phyloP scores from a whole-genome alignment of 2,113 vertebrate species.

The Tragulus kanchil region DNA sequence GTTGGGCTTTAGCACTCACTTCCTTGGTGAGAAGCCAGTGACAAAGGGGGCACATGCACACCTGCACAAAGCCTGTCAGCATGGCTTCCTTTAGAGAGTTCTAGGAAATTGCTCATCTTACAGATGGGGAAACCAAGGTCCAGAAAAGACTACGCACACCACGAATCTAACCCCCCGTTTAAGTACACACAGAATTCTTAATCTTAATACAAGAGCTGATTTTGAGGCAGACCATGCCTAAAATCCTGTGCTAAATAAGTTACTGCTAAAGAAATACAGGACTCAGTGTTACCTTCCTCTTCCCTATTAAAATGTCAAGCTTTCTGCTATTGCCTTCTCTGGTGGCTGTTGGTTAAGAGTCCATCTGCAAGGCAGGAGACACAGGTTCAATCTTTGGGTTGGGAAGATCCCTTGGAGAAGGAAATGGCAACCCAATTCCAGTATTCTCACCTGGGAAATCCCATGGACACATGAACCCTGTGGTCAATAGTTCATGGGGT shows the following conservation, averaged over 20 bases:
- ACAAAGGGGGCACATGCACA: rapidly evolving
- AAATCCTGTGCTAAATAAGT: background rate
- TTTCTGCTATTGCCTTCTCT: background rate
- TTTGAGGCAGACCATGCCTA: background rate
- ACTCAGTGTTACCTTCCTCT: background rate
- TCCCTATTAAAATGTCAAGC: background rate
- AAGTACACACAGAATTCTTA: background rate
- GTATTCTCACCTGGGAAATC: background rate
- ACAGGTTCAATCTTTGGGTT: background rate
- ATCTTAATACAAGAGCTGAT: background rate
- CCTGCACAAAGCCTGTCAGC: background rate
- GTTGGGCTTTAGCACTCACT: background rate
- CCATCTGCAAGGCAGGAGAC: background rate
- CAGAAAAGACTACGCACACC: background rate
- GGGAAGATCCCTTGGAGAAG: background rate
- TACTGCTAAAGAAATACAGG: background rate
- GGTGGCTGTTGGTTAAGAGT: background rate
- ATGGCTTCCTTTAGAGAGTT: background rate
- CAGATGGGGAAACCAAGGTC: background rate
- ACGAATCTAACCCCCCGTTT: no score
- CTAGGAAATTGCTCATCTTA: background rate
- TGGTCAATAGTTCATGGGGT: background rate
- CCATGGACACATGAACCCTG: background rate
- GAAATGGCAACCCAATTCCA: background rate
- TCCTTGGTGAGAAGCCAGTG: background rate